phyloP scores from a whole-genome alignment of 30 jellyfish, hydroid and myxozoan species.

The Sanderia malayensis region DNA sequence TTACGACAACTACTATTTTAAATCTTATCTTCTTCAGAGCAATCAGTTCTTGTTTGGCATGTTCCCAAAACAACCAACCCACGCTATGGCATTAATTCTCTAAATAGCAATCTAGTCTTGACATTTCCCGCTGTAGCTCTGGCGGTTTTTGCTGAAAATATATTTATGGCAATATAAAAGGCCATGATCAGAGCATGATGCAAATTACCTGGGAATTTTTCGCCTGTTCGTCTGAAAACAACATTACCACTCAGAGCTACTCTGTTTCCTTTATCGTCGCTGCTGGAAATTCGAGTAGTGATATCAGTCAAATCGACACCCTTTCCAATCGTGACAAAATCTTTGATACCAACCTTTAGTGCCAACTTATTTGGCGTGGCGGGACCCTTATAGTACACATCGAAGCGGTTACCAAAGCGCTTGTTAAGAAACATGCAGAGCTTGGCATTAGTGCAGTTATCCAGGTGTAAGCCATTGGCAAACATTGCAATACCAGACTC shows the following conservation, averaged over 20 bases:
- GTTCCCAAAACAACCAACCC: no score
- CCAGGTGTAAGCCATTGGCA: background rate
- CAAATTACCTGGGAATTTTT: background rate
- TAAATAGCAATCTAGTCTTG: no score
- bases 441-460: background rate
- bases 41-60: no score
- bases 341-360: background rate
- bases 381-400: background rate
- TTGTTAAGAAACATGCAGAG: background rate
- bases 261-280: background rate
- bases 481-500: background rate
- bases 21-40: no score
- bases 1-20: no score
- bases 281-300: background rate
- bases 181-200: no score
- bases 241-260: background rate
- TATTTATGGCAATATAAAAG: no score
- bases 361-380: background rate
- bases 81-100: no score
- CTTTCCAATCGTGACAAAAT: background rate
- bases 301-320: background rate
- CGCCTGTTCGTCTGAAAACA: background rate
- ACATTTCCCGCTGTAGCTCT: no score
- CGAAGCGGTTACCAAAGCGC: background rate
- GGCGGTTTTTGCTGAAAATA: no score